Base-by-base conservation (phyloP, 2,888 invertebrate genomes). In the Girardia tigrina region DNA sequence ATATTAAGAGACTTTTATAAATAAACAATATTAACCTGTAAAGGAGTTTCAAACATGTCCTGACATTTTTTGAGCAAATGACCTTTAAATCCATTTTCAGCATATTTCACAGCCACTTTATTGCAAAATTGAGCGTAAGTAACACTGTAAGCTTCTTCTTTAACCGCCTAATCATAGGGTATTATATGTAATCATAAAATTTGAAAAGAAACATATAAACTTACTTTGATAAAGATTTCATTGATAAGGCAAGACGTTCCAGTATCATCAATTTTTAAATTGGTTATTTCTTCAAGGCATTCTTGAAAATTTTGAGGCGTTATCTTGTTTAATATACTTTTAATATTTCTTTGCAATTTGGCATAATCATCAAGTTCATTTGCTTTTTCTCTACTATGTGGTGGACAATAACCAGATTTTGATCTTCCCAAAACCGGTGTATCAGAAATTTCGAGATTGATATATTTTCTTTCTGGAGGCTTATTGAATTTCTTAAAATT, bases 41-140 rank as follows among this genome's bases (percentile, higher is more conserved):
- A 56, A n/a, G 56, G 56, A 56, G 56, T 56, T 56, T 56, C 56
- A n/a, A 56, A 56, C 56, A 56, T 56, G 23, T 56, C 56, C 23
- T 56, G 56, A 56, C 56, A 56, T 56, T 56, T 56, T 56, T 56
- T 56, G 56, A 56, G 56, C 56, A 56, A 56, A 6, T 56, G 56
- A 56, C 56, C 56, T 56, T 56, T 56, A 56, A 56, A 56, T 16
- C 2, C 20, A 56, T 56, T 56, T 4, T 56, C n/a, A 56, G n/a
- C n/a, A 23, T 56, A 56, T 23, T 6, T 56, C n/a, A 16, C n/a
- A n/a, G 56, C 56, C 4, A 56, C 6, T 56, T 56, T 56, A 56
- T 12, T 12, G 23, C 56, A 56, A 56, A 56, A 56, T 56, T 56
- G 56, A 56, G 56, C 56, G n/a, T 56, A 56, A 8, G 56, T 56